Evolutionary conservation across 1,140 invertebrate genomes (phyloP).

Genomic region (Varroa destructor): DNA sequence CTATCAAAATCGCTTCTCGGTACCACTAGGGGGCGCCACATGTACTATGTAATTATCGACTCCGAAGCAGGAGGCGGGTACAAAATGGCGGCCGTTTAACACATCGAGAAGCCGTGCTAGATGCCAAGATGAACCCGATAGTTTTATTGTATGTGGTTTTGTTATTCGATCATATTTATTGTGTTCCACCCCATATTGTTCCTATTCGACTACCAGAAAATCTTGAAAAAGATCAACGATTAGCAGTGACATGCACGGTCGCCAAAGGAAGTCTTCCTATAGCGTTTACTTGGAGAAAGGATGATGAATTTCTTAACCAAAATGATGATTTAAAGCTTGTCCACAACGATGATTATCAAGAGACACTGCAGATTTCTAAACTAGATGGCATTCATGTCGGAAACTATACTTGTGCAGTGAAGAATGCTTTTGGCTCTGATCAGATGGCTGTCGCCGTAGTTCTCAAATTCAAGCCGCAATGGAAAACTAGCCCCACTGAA

Average conservation of each 20-base stretch:
- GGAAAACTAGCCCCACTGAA: not conserved
- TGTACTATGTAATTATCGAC: not conserved
- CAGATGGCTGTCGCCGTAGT: not conserved
- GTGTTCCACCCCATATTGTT: not conserved
- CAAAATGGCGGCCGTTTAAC: not conserved
- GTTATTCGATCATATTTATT: not conserved
- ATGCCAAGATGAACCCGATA: not conserved
- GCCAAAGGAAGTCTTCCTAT: not conserved
- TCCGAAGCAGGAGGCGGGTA: not conserved
- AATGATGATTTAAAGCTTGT: not conserved
- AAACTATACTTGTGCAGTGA: slow-evolving; percentile 7
- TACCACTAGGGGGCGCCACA: slow-evolving; percentile 11
- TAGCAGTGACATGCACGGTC: not conserved
- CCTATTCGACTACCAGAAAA: not conserved
- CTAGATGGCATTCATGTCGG: not conserved
- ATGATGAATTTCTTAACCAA: not conserved
- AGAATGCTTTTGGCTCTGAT: slow-evolving; percentile 8
- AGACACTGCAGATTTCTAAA: not conserved
- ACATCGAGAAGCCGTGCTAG: not conserved
- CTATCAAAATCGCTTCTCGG: not conserved
- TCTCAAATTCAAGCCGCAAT: not conserved
- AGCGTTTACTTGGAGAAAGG: not conserved
- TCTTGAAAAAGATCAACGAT: slow-evolving; percentile 5
- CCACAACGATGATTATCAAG: slow-evolving; percentile 6
- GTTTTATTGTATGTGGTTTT: not conserved